Conservation (phyloP, 2,113 vertebrate species). For the Atherinomorus stipes region DNA sequence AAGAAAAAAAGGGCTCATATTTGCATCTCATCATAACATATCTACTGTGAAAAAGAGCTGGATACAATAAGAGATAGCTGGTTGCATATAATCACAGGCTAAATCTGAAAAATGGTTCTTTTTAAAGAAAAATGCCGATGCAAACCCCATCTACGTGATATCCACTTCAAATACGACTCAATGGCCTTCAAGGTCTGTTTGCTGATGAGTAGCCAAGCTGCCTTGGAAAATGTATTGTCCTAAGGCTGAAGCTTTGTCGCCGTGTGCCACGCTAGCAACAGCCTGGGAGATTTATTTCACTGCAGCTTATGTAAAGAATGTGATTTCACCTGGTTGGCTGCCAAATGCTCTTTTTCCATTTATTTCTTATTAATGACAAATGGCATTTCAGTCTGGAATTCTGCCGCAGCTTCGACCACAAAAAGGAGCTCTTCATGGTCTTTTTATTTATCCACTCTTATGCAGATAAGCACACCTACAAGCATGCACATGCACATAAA, state of each 20-base stretch:
- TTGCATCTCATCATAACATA: background rate
- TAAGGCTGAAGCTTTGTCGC: slow-evolving; percentile 46
- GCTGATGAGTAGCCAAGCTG: slow-evolving; percentile 50
- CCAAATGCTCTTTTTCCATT: slow-evolving; percentile 72
- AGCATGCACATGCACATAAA: slow-evolving; percentile 13
- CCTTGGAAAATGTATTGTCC: slow-evolving; percentile 63
- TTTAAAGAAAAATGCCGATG: slow-evolving; percentile 22
- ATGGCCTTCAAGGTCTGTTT: slow-evolving; percentile 50
- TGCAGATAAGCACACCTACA: slow-evolving; percentile 30
- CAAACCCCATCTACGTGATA: background rate
- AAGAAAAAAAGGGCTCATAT: slow-evolving; percentile 14
- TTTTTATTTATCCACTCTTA: background rate
- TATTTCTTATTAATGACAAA: slow-evolving; percentile 70
- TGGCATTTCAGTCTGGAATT: slow-evolving; percentile 54
- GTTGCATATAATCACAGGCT: slow-evolving; percentile 25
- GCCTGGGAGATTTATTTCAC: slow-evolving; percentile 71
- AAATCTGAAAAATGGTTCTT: slow-evolving; percentile 20
- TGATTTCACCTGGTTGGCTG: slow-evolving; percentile 73
- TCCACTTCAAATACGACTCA: slow-evolving; percentile 29
- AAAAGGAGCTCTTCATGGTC: slow-evolving; percentile 17
- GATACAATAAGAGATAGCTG: slow-evolving; percentile 21
- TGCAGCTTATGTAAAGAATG: slow-evolving; percentile 74
- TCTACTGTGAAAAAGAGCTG: slow-evolving; percentile 5
- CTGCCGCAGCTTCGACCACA: slow-evolving; percentile 30
- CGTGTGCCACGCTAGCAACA: slow-evolving; percentile 42